Evolutionary conservation across 1,140 invertebrate species (phyloP).

Genomic region (Macrobrachium nipponense): DNA sequence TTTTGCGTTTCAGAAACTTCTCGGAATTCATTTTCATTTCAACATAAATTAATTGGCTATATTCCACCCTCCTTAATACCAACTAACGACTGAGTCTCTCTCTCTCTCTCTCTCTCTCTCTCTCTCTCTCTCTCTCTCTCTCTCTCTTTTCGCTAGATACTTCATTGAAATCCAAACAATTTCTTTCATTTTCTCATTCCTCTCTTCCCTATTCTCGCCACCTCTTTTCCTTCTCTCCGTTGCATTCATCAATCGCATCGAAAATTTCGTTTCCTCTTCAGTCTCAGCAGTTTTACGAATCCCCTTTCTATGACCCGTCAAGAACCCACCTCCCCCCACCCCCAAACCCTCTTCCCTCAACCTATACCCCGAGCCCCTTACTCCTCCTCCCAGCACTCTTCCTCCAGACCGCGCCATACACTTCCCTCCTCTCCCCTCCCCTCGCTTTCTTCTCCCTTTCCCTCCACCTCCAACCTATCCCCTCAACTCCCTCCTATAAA

Average conservation of each 20-base stretch:
- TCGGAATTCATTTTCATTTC: not conserved
- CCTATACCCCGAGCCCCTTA: too few species aligned
- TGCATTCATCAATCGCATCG: not conserved
- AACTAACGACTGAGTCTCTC: not conserved
- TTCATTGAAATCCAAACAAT: not conserved
- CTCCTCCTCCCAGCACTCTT: not conserved
- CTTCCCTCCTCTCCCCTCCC: not conserved
- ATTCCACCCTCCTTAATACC: slow-evolving; percentile 15
- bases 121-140: slow-evolving; percentile 21
- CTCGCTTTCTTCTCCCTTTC: not conserved
- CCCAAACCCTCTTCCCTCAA: not conserved
- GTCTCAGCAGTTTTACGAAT: not conserved
- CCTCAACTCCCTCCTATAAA: not conserved
- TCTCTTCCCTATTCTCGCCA: slow-evolving; percentile 10
- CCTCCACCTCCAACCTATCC: not conserved
- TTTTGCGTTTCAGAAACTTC: too few species aligned
- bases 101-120: slow-evolving; percentile 10
- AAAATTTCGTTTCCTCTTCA: not conserved
- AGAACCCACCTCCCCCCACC: not conserved
- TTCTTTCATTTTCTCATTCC: slow-evolving; percentile 1
- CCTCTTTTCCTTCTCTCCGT: not conserved
- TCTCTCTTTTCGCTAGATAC: not conserved
- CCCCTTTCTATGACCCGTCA: too few species aligned
- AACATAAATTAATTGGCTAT: not conserved
- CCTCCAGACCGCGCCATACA: not conserved